A percentile compares a stretch with the other conserved stretches of the same genome.
phyloP scores from a whole-genome alignment of 2,113 vertebrate genomes.

The Hystrix cristata region DNA sequence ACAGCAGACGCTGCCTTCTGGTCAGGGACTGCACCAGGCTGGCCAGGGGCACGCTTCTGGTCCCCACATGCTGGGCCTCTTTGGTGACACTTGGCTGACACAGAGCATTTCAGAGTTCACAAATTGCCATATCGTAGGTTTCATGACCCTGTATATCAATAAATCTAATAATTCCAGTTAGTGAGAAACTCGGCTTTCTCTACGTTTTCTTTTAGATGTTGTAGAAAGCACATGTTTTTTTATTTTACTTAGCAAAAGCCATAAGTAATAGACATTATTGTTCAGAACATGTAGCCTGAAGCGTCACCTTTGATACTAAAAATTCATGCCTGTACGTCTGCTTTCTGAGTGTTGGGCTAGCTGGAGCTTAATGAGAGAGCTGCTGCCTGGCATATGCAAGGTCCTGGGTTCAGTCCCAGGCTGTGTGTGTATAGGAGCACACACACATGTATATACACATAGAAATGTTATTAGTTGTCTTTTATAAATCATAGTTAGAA shows the following conservation, averaged over 20 bases:
- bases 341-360: neutral
- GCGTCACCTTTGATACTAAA: neutral
- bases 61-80: neutral
- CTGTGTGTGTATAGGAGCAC: neutral
- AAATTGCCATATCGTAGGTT: neutral
- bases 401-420: neutral
- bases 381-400: neutral
- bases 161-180: neutral
- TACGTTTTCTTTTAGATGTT: constrained; percentile 20
- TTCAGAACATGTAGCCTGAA: neutral
- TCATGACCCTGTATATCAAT: neutral
- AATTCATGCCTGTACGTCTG: neutral
- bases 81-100: neutral
- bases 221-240: neutral
- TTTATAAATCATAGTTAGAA: neutral
- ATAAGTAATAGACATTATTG: neutral
- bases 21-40: neutral
- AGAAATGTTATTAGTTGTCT: neutral
- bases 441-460: neutral
- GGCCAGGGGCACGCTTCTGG: neutral
- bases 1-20: neutral
- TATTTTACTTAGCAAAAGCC: constrained; percentile 24
- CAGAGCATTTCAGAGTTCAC: neutral
- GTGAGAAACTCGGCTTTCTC: neutral
- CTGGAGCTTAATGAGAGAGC: neutral